Conservation (phyloP, 1,140 invertebrate species). For the Telenomus remus region DNA sequence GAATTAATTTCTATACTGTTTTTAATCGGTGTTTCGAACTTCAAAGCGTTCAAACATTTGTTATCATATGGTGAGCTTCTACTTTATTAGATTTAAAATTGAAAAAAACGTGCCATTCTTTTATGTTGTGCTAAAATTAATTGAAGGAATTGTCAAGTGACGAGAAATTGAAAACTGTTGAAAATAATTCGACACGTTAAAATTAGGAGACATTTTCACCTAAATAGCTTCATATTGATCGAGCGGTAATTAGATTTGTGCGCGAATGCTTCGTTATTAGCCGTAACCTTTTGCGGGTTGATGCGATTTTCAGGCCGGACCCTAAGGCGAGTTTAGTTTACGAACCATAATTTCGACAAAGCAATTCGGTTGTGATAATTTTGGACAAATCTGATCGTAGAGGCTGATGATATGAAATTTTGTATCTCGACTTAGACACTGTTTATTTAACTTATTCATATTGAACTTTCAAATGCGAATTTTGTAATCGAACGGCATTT, state of each 20-base stretch:
- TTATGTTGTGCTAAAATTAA: not conserved
- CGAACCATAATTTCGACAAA: too few species aligned
- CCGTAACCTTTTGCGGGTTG: not conserved
- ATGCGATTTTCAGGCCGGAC: not conserved
- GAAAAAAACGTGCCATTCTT: not conserved
- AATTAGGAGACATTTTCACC: constrained; percentile 13
- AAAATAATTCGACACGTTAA: too few species aligned
- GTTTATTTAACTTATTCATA: too few species aligned
- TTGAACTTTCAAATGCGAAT: not conserved
- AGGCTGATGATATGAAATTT: constrained; percentile 41
- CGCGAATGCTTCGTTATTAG: constrained; percentile 15
- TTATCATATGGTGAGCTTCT: constrained; percentile 29
- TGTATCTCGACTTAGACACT: constrained; percentile 19
- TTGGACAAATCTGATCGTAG: not conserved
- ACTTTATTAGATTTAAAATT: not conserved
- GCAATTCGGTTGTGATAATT: not conserved
- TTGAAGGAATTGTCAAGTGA: not conserved
- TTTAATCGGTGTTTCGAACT: not conserved
- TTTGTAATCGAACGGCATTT: too few species aligned
- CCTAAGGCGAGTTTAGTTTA: too few species aligned
- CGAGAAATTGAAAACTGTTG: too few species aligned
- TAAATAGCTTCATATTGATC: constrained; percentile 22
- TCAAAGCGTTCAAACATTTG: constrained; percentile 25
- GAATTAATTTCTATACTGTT: constrained; percentile 1
- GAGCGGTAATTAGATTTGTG: constrained; percentile 23